Evolutionary conservation across 2,888 invertebrate species (phyloP).

Genomic region (Sympetrum striolatum): DNA sequence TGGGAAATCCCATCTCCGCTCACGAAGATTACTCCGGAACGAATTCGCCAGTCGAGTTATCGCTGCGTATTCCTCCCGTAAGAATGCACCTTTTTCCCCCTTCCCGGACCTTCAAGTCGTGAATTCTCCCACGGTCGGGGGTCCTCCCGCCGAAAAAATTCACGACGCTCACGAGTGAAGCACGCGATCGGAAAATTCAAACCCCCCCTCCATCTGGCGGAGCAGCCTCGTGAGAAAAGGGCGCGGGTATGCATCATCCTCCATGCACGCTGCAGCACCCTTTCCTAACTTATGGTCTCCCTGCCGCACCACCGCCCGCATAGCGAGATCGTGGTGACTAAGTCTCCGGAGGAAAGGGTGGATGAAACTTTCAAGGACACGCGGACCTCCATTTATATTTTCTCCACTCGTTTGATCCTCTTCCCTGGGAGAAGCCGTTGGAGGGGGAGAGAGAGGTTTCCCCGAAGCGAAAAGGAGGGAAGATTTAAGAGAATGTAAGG

Average conservation of each 20-base stretch:
- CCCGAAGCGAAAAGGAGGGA: not conserved
- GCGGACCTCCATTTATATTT: not conserved
- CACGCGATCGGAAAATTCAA: too few species aligned
- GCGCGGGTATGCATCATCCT: not conserved
- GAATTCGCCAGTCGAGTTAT: too few species aligned
- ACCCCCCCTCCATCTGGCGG: too few species aligned
- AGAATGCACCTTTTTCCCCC: too few species aligned
- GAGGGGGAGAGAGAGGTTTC: not conserved
- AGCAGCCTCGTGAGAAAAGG: not conserved
- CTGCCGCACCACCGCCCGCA: not conserved
- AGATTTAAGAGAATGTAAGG: not conserved
- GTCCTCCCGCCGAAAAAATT: too few species aligned
- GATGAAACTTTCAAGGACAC: not conserved
- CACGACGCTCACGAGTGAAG: too few species aligned
- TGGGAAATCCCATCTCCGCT: too few species aligned
- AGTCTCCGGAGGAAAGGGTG: not conserved
- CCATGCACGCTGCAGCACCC: not conserved
- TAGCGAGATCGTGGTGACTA: not conserved
- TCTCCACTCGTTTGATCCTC: not conserved
- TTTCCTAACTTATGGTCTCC: not conserved
- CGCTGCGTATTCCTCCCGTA: too few species aligned
- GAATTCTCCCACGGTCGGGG: too few species aligned
- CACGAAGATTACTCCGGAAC: too few species aligned
- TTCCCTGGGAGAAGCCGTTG: not conserved
- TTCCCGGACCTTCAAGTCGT: too few species aligned